These are phyloP conservation scores for Aphrophora alni DNA, from an alignment of 2,888 invertebrate genomes.

Conservation along the genomic window DNA sequence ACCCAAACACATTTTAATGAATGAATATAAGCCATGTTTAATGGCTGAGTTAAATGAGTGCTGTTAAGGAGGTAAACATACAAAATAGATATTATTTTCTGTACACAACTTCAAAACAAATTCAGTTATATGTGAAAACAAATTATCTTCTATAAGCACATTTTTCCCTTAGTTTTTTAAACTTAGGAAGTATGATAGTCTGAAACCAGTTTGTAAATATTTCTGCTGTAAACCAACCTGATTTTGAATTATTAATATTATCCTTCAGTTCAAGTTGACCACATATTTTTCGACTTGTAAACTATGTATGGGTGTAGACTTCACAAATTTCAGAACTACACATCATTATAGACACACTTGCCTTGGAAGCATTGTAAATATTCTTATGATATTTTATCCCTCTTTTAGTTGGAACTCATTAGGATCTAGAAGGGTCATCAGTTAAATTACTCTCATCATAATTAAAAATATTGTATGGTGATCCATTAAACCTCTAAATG, in stretches of 20 bases:
- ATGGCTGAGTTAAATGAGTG: conserved; percentile 52
- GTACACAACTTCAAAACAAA: conserved; percentile 48
- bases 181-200: not conserved
- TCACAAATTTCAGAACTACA: not conserved
- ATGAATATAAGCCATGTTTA: conserved; percentile 51
- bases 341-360: not conserved
- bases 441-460: not conserved
- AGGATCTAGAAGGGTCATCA: no score
- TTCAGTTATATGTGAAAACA: conserved; percentile 20
- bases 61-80: conserved; percentile 54
- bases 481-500: not conserved
- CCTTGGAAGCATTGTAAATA: not conserved
- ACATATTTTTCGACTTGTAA: not conserved
- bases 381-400: not conserved
- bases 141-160: conserved; percentile 55
- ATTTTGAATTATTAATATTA: not conserved
- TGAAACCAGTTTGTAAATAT: conserved; percentile 6
- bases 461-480: not conserved
- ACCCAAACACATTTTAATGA: conserved; percentile 49
- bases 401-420: no score
- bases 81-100: conserved; percentile 54
- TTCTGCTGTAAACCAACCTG: not conserved
- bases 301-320: not conserved
- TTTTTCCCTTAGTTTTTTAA: conserved; percentile 42
- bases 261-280: not conserved